A percentile compares a stretch with the other conserved stretches of the same genome.
phyloP scores from a whole-genome alignment of 2,888 invertebrate genomes.

The Hyalella azteca region DNA sequence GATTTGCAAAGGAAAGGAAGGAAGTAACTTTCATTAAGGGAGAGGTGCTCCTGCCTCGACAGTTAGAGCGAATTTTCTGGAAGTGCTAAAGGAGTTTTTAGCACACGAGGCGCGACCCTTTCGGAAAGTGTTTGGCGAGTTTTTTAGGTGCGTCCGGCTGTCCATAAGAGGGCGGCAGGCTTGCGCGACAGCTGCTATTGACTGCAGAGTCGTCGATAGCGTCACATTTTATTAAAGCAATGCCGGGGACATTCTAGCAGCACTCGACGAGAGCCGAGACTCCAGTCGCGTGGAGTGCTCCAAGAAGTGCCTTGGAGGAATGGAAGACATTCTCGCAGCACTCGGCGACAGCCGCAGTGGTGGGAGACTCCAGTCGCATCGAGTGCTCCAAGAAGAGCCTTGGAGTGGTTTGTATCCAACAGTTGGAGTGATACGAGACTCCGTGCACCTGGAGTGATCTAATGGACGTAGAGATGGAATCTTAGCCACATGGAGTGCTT shows the following conservation, averaged over 20 bases:
- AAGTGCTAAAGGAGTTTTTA: not conserved
- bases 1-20: no score
- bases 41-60: not conserved
- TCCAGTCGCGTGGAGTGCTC: not conserved
- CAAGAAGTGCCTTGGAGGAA: not conserved
- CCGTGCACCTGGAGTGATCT: no score
- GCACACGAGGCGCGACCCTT: not conserved
- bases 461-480: no score
- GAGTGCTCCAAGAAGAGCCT: no score
- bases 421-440: no score
- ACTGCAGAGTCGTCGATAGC: constrained; percentile 22
- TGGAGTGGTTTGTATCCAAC: no score
- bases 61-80: constrained; percentile 1
- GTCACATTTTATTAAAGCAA: constrained; percentile 16
- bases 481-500: no score
- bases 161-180: constrained; percentile 5
- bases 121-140: not conserved
- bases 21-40: constrained; percentile 12
- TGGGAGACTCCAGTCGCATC: no score
- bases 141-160: constrained; percentile 9
- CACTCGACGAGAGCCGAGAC: not conserved
- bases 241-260: constrained; percentile 16
- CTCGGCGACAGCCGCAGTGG: no score
- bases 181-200: constrained; percentile 31
- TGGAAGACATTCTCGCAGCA: no score